Evolutionary conservation across 2,113 vertebrate genomes (phyloP), one percentile per base, ranked within the genome.

Genomic region (Alligator mississippiensis): DNA sequence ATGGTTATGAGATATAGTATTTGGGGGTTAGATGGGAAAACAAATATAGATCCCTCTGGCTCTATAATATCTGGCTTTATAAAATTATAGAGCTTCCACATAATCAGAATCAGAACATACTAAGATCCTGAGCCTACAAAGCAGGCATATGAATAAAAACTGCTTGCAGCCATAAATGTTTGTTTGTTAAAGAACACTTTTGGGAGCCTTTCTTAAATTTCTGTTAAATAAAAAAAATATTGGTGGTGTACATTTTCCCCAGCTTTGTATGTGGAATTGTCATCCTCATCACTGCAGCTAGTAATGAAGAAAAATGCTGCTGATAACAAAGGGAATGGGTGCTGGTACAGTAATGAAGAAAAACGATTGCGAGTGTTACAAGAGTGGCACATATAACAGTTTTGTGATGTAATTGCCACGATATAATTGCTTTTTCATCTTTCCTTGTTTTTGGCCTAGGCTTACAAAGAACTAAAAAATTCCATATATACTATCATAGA

Each of bases 341-440:
- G 5, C 86, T 89, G 54, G 79, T 30, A 61, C 4, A 58, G 57
- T 64, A 94, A 96, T 90, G 89, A 96, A 96, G 91, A 95, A 88
- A 95, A 97, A 96, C 76, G n/a, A 79, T 18, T 72, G 82, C 78
- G 91, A 90, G 80, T n/a, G 13, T n/a, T 84, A 5, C 61, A 47
- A 77, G 75, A 93, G 90, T 19, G 58, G 57, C 87, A 92, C 70
- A 77, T 79, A 11, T 25, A 79, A 58, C 18, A 87, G 30, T 91
- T 86, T 79, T 5, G 14, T 63, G 80, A 82, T 38, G 18, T 61
- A 94, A 88, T 38, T 93, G 79, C 77, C 82, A 88, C 14, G 25
- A 75, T 76, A n/a, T 77, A 89, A 95, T 92, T 95, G 57, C 54
- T 84, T 95, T 38, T 87, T 96, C 70, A 60, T 6, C 5, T 85